Evolutionary conservation across 2,888 invertebrate species (phyloP), one percentile per base, ranked within the genome.

Genomic region (Serrognathus titanus): DNA sequence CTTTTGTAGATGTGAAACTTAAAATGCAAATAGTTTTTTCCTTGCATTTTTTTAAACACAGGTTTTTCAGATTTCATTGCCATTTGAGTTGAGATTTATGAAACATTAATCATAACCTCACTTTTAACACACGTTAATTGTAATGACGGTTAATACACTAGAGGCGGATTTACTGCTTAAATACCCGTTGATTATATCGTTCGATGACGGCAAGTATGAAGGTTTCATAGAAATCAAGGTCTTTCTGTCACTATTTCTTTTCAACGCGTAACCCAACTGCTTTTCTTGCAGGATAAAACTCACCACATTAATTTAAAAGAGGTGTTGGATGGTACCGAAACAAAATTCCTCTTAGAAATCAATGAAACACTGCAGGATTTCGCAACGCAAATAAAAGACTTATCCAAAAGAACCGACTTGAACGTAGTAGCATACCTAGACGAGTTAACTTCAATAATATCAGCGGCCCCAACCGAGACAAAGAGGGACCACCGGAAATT

Each of bases 161-260:
- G 58, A 58, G 47, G 48, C 60, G 2, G 58, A 59, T 10, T 43
- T 62, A 47, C 41, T 71, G 40, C 55, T 71, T 2, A 69, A 70
- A 46, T 72, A 72, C 59, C 73, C 73, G 8, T 56, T 69, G 11
- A 64, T 73, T 16, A 52, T 66, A 54, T 46, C 56, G 13, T 57
- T 41, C 48, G 61, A 51, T 48, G 51, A 59, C 43, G 60, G 59
- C n/a, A 48, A 51, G 36, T 59, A 66, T n/a, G 31, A 53, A 12
- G 69, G 69, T 37, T 65, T 66, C 48, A 64, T 71, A 55, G 60
- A 63, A 38, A 57, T 70, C 40, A 61, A 67, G 43, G 65, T 71
- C 51, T 59, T 63, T 57, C 62, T 65, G 62, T 13, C 24, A 31
- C 4, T 5, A 4, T 24, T 40, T 12, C 31, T 53, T 52, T 9